Conservation (phyloP, 2,113 vertebrate genomes). For the Trematomus loennbergii region DNA sequence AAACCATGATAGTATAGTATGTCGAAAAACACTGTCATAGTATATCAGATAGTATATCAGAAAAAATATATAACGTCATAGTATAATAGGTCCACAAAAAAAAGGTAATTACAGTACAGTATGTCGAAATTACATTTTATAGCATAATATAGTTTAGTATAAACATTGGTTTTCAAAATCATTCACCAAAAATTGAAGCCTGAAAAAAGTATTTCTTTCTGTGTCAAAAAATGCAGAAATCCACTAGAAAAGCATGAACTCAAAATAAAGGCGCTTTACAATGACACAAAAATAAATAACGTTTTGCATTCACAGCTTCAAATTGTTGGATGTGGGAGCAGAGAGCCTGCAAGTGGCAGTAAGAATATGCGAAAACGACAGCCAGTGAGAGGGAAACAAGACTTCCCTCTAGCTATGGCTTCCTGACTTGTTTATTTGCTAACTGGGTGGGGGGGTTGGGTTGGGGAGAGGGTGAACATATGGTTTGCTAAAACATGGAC, state of each 20-base stretch:
- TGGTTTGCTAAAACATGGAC: constrained; percentile 87
- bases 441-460: constrained; percentile 58
- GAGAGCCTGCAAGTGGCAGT: constrained; percentile 43
- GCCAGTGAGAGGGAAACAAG: constrained; percentile 73
- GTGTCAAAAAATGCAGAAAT: neutral
- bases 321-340: constrained; percentile 29
- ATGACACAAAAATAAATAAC: neutral
- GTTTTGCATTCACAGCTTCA: constrained; percentile 8
- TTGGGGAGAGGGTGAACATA: constrained; percentile 81
- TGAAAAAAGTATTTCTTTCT: neutral
- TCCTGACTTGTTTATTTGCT: constrained; percentile 86
- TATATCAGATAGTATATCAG: no score
- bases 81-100: no score
- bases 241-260: neutral
- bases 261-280: neutral
- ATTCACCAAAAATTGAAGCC: neutral
- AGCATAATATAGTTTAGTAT: no score
- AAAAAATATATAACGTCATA: no score
- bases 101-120: no score
- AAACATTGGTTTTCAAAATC: no score
- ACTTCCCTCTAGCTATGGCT: constrained; percentile 83
- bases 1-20: no score
- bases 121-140: no score
- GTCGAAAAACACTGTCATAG: no score
- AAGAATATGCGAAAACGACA: constrained; percentile 58